Evolutionary conservation across 2,797 vertebrate genomes (phyloP).

Genomic region (Crocodylus rhombifer): DNA sequence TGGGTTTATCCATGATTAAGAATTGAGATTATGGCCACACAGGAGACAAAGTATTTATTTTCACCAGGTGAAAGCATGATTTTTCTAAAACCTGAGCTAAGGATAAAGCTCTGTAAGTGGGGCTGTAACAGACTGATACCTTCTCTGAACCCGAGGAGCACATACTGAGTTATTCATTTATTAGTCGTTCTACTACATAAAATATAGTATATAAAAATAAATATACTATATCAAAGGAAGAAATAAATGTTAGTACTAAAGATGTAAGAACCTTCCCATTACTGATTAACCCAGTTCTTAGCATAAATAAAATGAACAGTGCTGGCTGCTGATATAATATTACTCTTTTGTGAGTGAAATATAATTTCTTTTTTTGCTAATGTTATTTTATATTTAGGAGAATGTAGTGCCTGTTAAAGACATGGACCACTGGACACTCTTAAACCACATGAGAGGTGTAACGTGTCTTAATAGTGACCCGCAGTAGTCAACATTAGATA

Average conservation of each 20-base stretch:
- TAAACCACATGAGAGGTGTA: background rate
- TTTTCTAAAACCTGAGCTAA: background rate
- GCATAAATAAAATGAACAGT: conserved; percentile 37
- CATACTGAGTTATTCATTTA: background rate
- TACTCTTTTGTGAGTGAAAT: background rate
- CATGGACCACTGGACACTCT: background rate
- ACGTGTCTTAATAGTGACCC: background rate
- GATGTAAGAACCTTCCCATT: background rate
- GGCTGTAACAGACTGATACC: background rate
- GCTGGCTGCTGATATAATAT: conserved; percentile 10
- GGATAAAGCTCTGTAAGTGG: background rate
- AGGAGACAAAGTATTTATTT: background rate
- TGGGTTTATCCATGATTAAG: background rate
- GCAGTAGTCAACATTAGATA: background rate
- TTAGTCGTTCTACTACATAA: background rate
- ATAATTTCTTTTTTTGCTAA: background rate
- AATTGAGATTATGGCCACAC: background rate
- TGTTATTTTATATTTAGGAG: background rate
- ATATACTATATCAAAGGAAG: too few species aligned
- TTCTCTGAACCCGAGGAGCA: background rate
- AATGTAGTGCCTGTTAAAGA: background rate
- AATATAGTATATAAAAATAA: too few species aligned
- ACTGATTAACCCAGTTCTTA: conserved; percentile 48
- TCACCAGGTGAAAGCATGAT: background rate
- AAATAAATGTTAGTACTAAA: background rate